A percentile compares a stretch with the other conserved stretches of the same genome.
Evolutionary conservation across 1,140 invertebrate genomes (phyloP).

Genomic region (Bombyx mori): DNA sequence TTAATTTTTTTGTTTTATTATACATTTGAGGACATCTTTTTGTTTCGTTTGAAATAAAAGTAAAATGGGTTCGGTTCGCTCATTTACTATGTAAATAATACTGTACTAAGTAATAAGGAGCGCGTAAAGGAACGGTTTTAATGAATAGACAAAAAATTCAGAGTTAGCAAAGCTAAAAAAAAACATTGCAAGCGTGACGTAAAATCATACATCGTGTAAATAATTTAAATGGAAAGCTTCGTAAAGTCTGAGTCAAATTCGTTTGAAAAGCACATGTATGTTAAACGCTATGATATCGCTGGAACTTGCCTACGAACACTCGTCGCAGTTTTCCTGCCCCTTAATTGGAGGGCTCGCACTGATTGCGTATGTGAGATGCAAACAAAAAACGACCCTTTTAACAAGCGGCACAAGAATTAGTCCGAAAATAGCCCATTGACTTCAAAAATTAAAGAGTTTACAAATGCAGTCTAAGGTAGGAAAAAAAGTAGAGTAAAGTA

Average conservation of each 20-base stretch:
- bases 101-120: too few species aligned
- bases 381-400: conserved; percentile 34
- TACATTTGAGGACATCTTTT: conserved; percentile 1
- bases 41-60: not conserved
- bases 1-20: not conserved
- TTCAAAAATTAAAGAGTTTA: too few species aligned
- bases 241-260: conserved; percentile 24
- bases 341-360: conserved; percentile 47
- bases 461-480: too few species aligned
- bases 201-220: too few species aligned
- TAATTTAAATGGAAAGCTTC: conserved; percentile 16
- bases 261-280: conserved; percentile 38
- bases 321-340: conserved; percentile 45
- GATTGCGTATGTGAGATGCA: conserved; percentile 35
- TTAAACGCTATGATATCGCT: conserved; percentile 44
- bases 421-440: too few species aligned
- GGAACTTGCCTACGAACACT: conserved; percentile 49
- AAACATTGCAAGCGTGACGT: too few species aligned
- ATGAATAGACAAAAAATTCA: too few species aligned
- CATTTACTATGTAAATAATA: too few species aligned
- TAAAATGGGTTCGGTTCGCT: not conserved
- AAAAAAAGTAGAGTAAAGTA: too few species aligned
- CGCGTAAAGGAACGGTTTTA: too few species aligned
- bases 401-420: not conserved
- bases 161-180: too few species aligned